Evolutionary conservation across 1,140 invertebrate genomes (phyloP).

Genomic region (Aphelenchoides fujianensis): DNA sequence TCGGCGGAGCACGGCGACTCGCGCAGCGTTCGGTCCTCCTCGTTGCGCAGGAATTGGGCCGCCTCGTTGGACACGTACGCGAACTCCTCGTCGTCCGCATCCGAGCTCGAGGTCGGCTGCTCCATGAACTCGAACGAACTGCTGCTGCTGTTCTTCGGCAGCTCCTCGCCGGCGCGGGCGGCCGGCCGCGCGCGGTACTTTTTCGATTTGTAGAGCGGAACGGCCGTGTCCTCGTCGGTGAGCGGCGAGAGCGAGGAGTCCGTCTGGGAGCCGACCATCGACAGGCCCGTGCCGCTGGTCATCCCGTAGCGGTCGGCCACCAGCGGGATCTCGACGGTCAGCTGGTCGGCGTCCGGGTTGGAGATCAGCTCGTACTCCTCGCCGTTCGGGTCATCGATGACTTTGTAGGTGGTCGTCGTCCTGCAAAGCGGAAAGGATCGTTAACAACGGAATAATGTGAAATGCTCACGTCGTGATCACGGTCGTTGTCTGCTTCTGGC

Average conservation of each 20-base stretch:
- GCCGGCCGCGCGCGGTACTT: not conserved
- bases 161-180: not conserved
- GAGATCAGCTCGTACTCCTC: conserved; percentile 37
- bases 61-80: conserved; percentile 2
- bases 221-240: conserved; percentile 17
- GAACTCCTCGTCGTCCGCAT: conserved; percentile 2
- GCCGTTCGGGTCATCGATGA: conserved; percentile 31
- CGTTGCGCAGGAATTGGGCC: not conserved
- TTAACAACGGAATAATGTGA: too few species aligned
- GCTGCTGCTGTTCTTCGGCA: conserved; percentile 11
- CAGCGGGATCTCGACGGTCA: conserved; percentile 27
- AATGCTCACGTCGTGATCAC: conserved; percentile 46
- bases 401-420: conserved; percentile 47
- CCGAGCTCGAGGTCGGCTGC: conserved; percentile 13
- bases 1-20: not conserved
- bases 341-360: not conserved
- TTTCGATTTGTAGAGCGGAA: not conserved
- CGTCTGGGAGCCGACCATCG: conserved; percentile 25
- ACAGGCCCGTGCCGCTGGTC: conserved; percentile 11
- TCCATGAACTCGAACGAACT: conserved; percentile 12
- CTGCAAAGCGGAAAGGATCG: too few species aligned
- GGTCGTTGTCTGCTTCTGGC: conserved; percentile 37
- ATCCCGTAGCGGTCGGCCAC: not conserved
- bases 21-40: not conserved
- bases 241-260: conserved; percentile 30